Evolutionary conservation across 2,888 invertebrate genomes (phyloP), one percentile per base, ranked within the genome.

Genomic region (Macropis europaea): DNA sequence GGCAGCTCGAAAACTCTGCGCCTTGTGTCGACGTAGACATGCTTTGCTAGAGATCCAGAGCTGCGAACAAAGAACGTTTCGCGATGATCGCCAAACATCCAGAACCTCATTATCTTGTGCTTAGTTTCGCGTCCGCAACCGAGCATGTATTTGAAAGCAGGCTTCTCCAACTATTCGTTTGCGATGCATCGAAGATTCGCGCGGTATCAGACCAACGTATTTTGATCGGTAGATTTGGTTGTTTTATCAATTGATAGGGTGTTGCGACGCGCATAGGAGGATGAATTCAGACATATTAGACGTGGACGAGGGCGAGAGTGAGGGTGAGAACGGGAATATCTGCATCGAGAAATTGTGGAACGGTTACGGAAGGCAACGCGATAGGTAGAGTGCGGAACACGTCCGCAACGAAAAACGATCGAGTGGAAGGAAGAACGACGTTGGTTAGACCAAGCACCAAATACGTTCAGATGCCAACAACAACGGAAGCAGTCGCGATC

Each of bases 21-120:
- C 81, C 81, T 66, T 85, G 82, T 50, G 76, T 48, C 60, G 89
- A 87, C 88, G 76, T 48, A 59, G 89, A 87, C 88, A 88, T 88
- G 66, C 72, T 85, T 82, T 22, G 38, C 59, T 64, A 77, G 11
- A 40, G 30, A 32, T 63, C 45, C 38, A 52, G 52, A 76, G 66
- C 82, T 82, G 66, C 52, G 42, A 73, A 81, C 64, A 77, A 50
- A 82, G 19, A 73, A 61, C 26, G 76, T 79, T 64, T 76, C 60
- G 60, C 66, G 40, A 63, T 71, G 56, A 75, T 57, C 48, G 61
- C 53, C 38, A 52, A 63, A 30, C 45, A 64, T 34, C 64, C 60
- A 56, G n/a, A n/a, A n/a, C 56, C 45, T 64, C 73, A 73, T 70
- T 70, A 57, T 57, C 56, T 45, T 36, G 56, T 38, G 42, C 34